Evolutionary conservation across 2,113 vertebrate species (phyloP), one percentile per base, ranked within the genome.

Genomic region (Myrmecophaga tridactyla): DNA sequence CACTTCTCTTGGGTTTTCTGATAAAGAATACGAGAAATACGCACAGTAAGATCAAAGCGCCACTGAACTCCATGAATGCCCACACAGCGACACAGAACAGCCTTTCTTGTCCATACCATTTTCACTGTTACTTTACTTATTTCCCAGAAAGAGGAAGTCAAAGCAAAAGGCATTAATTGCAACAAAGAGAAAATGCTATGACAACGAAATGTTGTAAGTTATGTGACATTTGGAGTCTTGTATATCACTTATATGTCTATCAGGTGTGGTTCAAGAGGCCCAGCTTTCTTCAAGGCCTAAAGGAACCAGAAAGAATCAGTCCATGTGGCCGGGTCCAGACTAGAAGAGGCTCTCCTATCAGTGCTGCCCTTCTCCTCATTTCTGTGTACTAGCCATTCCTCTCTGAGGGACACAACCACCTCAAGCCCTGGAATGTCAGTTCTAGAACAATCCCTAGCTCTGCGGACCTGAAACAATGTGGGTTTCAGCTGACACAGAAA

Each of bases 1-100:
- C 98, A 98, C 96, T 98, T 99, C 95, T 99, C 99, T 97, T 99
- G 99, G 88, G 97, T 98, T 98, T 99, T 99, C 99, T 99, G 97
- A 62, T 97, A 95, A 97, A 98, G 7, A 97, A 98, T 2, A 97
- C 96, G 41, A 95, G 95, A 96, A 94, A 96, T 78, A 93, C 56
- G 83, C 39, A 93, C 92, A 91, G 23, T 94, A 63, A 97, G 96
- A 94, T 96, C 89, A 96, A 95, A 95, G 85, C 41, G 15, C 34
- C 25, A 36, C 3, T n/a, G 4, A 11, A 62, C 43, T 56, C 53
- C 3, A 86, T 83, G 63, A 95, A 92, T 6, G 20, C 36, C 6
- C 69, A 65, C 11, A 39, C 4, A 56, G 36, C 87, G 87, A 81
- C 62, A 65, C 43, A 76, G 48, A 94, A 73, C 8, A 77, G 65